Evolutionary conservation across 2,888 invertebrate genomes (phyloP).

Genomic region (Drosophila yooni): DNA sequence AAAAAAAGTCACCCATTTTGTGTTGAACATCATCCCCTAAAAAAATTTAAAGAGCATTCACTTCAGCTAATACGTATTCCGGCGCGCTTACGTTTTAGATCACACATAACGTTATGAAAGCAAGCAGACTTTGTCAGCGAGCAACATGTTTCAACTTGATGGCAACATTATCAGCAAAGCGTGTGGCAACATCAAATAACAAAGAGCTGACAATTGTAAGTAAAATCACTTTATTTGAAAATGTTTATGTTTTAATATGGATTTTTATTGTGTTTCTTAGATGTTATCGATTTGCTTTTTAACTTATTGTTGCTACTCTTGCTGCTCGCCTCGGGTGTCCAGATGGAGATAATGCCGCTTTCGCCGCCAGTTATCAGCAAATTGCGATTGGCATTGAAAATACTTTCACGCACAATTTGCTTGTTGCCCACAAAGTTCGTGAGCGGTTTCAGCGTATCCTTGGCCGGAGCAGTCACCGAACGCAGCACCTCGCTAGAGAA

Average conservation of each 20-base stretch:
- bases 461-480: conserved; percentile 85
- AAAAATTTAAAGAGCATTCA: conserved; percentile 1
- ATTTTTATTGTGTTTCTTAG: conserved; percentile 54
- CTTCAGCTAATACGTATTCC: conserved; percentile 1
- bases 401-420: conserved; percentile 90
- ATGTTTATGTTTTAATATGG: conserved; percentile 62
- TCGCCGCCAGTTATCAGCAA: conserved; percentile 90
- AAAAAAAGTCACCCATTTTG: conserved; percentile 1
- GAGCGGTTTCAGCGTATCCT: conserved; percentile 86
- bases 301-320: conserved; percentile 34
- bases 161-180: conserved; percentile 18
- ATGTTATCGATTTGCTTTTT: conserved; percentile 55
- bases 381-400: conserved; percentile 87
- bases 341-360: conserved; percentile 88
- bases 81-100: conserved; percentile 40
- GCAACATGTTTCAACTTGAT: background rate
- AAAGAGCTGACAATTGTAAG: background rate
- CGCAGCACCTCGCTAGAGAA: conserved; percentile 85
- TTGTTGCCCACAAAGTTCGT: conserved; percentile 88
- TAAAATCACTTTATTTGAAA: background rate
- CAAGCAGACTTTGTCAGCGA: conserved; percentile 28
- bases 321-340: conserved; percentile 85
- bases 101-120: conserved; percentile 3
- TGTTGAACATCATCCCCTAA: conserved; percentile 32
- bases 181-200: background rate